These are phyloP conservation scores for Mesocentrotus franciscanus DNA, from an alignment of 53 echinoderm and acorn worm genomes.

Conservation along the genomic window DNA sequence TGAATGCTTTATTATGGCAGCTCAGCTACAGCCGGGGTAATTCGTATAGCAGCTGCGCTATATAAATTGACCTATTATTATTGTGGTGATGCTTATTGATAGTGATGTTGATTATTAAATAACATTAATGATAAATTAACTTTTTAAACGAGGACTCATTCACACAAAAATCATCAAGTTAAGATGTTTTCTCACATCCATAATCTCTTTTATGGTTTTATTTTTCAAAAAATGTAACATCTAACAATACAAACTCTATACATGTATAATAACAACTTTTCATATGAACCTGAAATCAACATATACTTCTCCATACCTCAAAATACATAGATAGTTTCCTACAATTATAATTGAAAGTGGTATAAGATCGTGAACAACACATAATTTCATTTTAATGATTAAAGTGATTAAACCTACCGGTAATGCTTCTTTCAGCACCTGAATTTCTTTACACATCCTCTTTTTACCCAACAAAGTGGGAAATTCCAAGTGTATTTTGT, in stretches of 20 bases:
- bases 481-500: neutral
- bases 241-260: constrained; percentile 65
- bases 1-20: no score
- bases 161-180: neutral
- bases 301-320: neutral
- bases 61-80: no score
- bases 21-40: no score
- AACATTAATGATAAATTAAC: no score
- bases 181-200: constrained; percentile 52
- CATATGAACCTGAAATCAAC: constrained; percentile 21
- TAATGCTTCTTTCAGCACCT: neutral
- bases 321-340: neutral
- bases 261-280: constrained; percentile 37
- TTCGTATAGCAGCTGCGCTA: no score
- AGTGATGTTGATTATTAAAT: no score
- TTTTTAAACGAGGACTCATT: neutral
- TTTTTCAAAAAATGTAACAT: constrained; percentile 42
- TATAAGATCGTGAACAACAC: neutral
- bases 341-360: neutral
- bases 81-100: no score
- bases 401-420: neutral
- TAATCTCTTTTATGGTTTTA: constrained; percentile 48
- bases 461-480: neutral
- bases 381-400: neutral
- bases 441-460: neutral